Evolutionary conservation across 1,140 invertebrate species (phyloP).

Genomic region (Rhizoglyphus robini): DNA sequence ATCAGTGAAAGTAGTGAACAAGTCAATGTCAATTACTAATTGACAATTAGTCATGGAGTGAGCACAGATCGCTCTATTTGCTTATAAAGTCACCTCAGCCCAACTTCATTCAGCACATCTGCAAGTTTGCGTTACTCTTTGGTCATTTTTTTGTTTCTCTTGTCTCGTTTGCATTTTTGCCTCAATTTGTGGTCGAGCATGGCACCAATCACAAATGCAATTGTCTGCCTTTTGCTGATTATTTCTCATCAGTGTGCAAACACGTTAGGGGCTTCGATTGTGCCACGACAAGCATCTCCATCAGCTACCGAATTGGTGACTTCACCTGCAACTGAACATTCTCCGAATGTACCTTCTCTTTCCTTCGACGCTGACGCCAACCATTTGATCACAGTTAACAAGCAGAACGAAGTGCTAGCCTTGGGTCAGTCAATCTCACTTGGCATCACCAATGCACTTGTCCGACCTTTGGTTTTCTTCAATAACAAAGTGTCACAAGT

Average conservation of each 20-base stretch:
- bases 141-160: too few relatives aligned
- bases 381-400: not conserved
- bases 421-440: not conserved
- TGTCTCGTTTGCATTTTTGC: too few relatives aligned
- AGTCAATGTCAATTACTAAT: too few relatives aligned
- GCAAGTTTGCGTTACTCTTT: too few relatives aligned
- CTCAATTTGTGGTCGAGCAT: too few relatives aligned
- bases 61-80: too few relatives aligned
- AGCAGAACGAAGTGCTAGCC: not conserved
- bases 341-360: not conserved
- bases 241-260: not conserved
- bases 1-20: too few relatives aligned
- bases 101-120: too few relatives aligned
- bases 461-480: not conserved
- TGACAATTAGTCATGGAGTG: too few relatives aligned
- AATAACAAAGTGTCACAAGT: not conserved
- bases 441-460: not conserved
- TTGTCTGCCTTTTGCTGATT: too few relatives aligned
- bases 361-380: not conserved
- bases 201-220: too few relatives aligned
- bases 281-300: not conserved
- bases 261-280: not conserved
- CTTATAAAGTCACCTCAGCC: too few relatives aligned
- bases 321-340: not conserved
- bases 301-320: not conserved